A percentile compares a stretch with the other conserved stretches of the same genome.
Conservation (phyloP, 2,113 vertebrate genomes). For the Abramis brama region DNA sequence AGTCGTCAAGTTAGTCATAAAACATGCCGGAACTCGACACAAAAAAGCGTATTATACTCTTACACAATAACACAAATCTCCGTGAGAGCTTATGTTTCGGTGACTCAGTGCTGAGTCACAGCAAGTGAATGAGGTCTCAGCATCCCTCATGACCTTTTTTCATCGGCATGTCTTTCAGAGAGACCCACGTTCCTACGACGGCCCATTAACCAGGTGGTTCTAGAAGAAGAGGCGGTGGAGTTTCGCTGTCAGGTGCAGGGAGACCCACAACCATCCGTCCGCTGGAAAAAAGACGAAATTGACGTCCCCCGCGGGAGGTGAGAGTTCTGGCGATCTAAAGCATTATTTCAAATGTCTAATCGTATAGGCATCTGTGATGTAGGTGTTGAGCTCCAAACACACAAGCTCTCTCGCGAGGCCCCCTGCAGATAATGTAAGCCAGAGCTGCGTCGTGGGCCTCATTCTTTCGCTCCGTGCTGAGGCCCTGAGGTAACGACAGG, state of each 20-base stretch:
- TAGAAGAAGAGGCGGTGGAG: slow-evolving; percentile 94
- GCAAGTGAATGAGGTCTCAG: background rate
- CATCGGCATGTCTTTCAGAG: slow-evolving; percentile 74
- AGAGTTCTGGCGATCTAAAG: slow-evolving; percentile 32
- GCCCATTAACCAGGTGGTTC: slow-evolving; percentile 97
- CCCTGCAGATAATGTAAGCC: slow-evolving; percentile 14
- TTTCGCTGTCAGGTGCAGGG: slow-evolving; percentile 97
- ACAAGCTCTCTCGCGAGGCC: slow-evolving; percentile 15
- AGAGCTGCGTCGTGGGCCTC: background rate
- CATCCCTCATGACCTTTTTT: slow-evolving; percentile 1
- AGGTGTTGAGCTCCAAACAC: slow-evolving; percentile 26
- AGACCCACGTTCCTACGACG: slow-evolving; percentile 92
- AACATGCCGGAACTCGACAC: background rate
- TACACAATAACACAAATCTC: background rate
- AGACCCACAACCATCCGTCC: slow-evolving; percentile 92
- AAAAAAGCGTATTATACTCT: background rate
- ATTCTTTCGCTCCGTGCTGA: slow-evolving; percentile 1
- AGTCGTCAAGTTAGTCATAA: slow-evolving; percentile 9
- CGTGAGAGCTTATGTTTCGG: background rate
- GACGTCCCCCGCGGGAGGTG: slow-evolving; percentile 94
- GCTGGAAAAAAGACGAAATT: slow-evolving; percentile 94
- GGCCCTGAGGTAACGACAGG: slow-evolving; percentile 18
- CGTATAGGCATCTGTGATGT: background rate
- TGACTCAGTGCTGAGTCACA: slow-evolving; percentile 20
- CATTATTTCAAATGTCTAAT: background rate